These are phyloP conservation scores for Bombus sibiricus DNA, from an alignment of 1,140 invertebrate genomes.

Conservation along the genomic window DNA sequence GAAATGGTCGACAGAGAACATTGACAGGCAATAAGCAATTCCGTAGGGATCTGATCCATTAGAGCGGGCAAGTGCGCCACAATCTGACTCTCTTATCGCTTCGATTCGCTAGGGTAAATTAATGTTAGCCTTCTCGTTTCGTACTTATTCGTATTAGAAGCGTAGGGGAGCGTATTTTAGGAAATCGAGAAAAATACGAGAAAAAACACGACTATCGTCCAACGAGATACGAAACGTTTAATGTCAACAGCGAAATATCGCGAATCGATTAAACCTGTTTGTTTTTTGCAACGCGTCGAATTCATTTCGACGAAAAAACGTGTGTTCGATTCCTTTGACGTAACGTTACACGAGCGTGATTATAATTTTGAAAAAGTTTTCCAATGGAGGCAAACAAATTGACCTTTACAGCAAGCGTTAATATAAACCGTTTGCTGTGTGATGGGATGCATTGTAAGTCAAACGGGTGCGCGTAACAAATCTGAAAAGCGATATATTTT, in stretches of 20 bases:
- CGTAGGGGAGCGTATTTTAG: no score
- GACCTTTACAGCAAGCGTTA: background rate
- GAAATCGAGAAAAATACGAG: background rate
- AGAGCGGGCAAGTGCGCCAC: conserved; percentile 6
- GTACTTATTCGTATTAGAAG: no score
- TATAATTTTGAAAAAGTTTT: background rate
- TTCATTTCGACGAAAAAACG: background rate
- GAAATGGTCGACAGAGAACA: conserved; percentile 42
- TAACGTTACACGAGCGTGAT: background rate
- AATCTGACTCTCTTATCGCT: conserved; percentile 15
- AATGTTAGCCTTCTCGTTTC: background rate
- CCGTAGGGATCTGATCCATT: conserved; percentile 33
- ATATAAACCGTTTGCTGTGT: background rate
- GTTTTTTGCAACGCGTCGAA: background rate
- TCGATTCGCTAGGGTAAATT: conserved; percentile 36
- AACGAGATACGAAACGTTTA: background rate
- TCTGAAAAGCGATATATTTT: background rate
- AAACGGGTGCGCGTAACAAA: background rate
- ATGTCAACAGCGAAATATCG: background rate
- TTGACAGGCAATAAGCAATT: conserved; percentile 67
- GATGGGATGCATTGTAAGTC: background rate
- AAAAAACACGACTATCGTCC: background rate
- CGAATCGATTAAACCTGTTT: background rate
- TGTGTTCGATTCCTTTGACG: background rate
- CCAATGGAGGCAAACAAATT: background rate